These are phyloP conservation scores for Prosopocoilus inquinatus DNA, from an alignment of 2,888 invertebrate species.

Conservation along the genomic window DNA sequence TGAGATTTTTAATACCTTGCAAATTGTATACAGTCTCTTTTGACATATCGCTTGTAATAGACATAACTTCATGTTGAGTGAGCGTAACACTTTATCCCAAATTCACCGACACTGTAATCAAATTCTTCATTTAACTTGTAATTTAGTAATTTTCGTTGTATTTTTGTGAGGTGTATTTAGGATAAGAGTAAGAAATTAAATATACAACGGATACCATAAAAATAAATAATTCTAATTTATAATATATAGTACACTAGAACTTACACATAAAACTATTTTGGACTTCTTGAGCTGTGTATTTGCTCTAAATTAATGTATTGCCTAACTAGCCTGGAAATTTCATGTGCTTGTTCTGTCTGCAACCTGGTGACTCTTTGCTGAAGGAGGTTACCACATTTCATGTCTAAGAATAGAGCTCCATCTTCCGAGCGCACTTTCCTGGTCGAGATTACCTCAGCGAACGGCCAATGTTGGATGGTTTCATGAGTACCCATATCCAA, in stretches of 20 bases:
- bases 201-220: neutral
- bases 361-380: conserved; percentile 92
- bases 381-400: conserved; percentile 96
- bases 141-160: too few species aligned
- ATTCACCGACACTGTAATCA: too few species aligned
- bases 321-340: conserved; percentile 91
- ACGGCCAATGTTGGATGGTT: conserved; percentile 89
- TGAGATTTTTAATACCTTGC: too few species aligned
- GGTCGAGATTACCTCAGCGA: conserved; percentile 93
- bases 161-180: too few species aligned
- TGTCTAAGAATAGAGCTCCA: conserved; percentile 88
- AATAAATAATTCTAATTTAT: conserved; percentile 1
- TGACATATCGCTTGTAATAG: too few species aligned
- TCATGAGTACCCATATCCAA: conserved; percentile 91
- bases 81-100: too few species aligned
- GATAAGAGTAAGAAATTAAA: too few species aligned
- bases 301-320: conserved; percentile 95
- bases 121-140: too few species aligned
- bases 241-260: neutral
- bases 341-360: conserved; percentile 97
- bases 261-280: conserved; percentile 9
- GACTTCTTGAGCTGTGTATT: conserved; percentile 44
- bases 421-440: conserved; percentile 89
- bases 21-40: too few species aligned
- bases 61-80: too few species aligned